Conservation (phyloP, 2,113 vertebrate genomes). For the Sialia sialis region DNA sequence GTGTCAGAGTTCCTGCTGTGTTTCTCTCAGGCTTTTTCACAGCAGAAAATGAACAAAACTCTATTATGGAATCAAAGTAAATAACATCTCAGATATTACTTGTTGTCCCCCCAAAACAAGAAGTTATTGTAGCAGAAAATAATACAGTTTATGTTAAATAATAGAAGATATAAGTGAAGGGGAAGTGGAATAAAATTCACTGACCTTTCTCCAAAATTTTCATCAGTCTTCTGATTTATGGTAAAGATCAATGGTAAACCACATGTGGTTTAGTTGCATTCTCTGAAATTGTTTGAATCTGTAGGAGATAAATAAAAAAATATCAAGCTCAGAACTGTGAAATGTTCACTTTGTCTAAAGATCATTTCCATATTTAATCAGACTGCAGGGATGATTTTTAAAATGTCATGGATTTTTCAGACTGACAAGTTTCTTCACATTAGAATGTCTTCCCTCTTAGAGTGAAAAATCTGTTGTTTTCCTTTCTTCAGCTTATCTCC, state of each 20-base stretch:
- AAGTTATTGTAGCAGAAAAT: neutral
- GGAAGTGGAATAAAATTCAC: neutral
- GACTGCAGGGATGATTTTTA: neutral
- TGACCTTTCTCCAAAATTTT: constrained; percentile 31
- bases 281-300: neutral
- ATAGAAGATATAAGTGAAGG: neutral
- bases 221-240: neutral
- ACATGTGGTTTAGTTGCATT: neutral
- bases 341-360: neutral
- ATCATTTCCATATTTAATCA: constrained; percentile 9
- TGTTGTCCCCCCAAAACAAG: neutral
- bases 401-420: constrained; percentile 3
- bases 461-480: neutral
- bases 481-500: neutral
- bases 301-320: neutral
- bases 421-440: neutral
- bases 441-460: neutral
- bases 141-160: constrained; percentile 32
- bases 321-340: neutral
- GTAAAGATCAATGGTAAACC: constrained; percentile 3
- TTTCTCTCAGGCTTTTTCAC: constrained; percentile 45
- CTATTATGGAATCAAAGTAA: constrained; percentile 48
- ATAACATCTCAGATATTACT: constrained; percentile 23
- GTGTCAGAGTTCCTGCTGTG: neutral
- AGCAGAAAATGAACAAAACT: constrained; percentile 17